Evolutionary conservation across 2,113 vertebrate genomes (phyloP), one percentile per base, ranked within the genome.

Genomic region (Neolamprologus longior): DNA sequence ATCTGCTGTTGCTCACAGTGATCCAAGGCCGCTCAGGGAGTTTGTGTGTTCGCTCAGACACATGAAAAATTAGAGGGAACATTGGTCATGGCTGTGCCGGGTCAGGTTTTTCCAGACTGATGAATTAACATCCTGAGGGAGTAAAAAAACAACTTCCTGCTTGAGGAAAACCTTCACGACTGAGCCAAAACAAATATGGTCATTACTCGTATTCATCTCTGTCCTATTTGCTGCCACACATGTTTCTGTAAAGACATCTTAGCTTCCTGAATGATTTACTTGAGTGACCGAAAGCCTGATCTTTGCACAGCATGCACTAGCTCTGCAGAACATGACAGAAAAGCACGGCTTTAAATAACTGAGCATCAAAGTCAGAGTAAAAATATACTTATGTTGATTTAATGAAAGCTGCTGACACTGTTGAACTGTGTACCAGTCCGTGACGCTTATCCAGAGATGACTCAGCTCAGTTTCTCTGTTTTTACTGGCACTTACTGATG

Each of bases 1-100:
- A 0, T 55, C 53, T 55, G 53, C 53, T 13, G 21, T 26, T 2
- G 11, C 54, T 55, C 54, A 26, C 54, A 26, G 2, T 55, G 54
- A 0, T 7, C 21, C 21, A 55, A 4, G 53, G 2, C 0, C 2
- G 6, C 54, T 55, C 53, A 13, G 11, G 21, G 0, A 55, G 54
- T 26, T 0, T 55, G 54, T 55, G 54, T 26, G 54, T 13, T 55
- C 7, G 2, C 54, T 55, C 54, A 55, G 54, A 55, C 54, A 55
- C 0, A 2, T 55, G 54, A 26, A 26, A 55, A 13, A 26, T 55
- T 55, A 55, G 54, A 55, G 54, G 52, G 21, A 55, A 55, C 54
- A 55, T 3, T 55, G 26, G 8, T 6, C 14, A 58, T 4, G 57
- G 57, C 26, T 58, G 5, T 58, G 57, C 5, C 0, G 1, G 5